Percentiles rank a stretch among this genome's conserved stretches.
phyloP scores from a whole-genome alignment of 2,113 vertebrate species.

The Rhabdornis inornatus region DNA sequence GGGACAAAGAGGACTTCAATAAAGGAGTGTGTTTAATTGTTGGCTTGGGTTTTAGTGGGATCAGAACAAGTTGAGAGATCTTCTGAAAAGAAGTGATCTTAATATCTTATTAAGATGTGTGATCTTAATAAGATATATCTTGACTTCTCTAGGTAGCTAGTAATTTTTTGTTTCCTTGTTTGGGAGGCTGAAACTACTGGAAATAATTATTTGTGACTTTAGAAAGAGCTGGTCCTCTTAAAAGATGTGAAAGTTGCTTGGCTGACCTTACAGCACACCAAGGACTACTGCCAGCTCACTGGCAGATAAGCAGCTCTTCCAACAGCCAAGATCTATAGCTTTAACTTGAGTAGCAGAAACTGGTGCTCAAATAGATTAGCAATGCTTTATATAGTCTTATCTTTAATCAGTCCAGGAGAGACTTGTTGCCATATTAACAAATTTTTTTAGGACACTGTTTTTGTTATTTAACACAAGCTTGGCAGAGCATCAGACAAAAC shows the following conservation, averaged over 20 bases:
- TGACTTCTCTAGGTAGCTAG: not conserved
- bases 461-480: slow-evolving; percentile 18
- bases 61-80: not conserved
- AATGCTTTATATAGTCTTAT: not conserved
- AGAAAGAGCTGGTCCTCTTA: not conserved
- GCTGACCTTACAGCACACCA: not conserved
- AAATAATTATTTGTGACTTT: not conserved
- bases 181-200: not conserved
- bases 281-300: not conserved
- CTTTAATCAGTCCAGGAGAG: not conserved
- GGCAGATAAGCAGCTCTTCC: not conserved
- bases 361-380: not conserved
- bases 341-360: not conserved
- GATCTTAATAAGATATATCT: not conserved
- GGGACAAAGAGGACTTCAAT: not conserved
- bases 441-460: not conserved
- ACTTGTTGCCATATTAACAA: not conserved
- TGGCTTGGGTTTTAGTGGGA: not conserved
- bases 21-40: not conserved
- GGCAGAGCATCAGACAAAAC: slow-evolving; percentile 23
- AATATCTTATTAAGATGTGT: too few relatives aligned
- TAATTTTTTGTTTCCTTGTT: not conserved
- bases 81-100: not conserved
- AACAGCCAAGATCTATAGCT: not conserved
- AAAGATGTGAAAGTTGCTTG: not conserved